Evolutionary conservation across 2,113 vertebrate genomes (phyloP), one percentile per base, ranked within the genome.

Genomic region (Sylvilagus bachmani): DNA sequence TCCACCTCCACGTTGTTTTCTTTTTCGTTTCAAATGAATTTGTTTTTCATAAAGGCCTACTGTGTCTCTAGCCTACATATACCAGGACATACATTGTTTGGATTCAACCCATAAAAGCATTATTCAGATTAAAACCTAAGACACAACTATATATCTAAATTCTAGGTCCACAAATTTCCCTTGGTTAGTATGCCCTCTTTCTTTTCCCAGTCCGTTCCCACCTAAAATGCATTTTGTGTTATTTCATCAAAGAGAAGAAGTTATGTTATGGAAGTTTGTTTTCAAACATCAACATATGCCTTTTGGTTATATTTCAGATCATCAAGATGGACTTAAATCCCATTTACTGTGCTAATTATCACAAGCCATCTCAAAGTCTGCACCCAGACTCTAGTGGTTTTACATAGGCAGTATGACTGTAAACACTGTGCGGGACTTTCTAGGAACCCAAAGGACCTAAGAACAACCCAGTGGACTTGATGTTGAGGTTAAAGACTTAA

Each of bases 21-120:
- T 61, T 87, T 87, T 75, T 80, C 29, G 74, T 82, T 92, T 86
- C 49, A 55, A 44, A 67, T 69, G 55, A 62, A 49, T 14, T 91
- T 51, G 29, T 80, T 71, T 70, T 70, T 19, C 14, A 11, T n/a
- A 12, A 49, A 88, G 3, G 22, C 53, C n/a, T 13, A 12, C 13
- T 16, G 6, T n/a, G 9, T 67, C 53, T 73, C 70, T 81, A 31
- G 21, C 33, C 38, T 36, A 49, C 25, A 73, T 49, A 80, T 14
- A 66, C 82, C 87, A 71, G 80, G 80, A 4, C 3, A 10, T 6
- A 6, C 13, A 5, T 58, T 36, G 29, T 24, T 79, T 55, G 14
- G 22, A 25, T 77, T 84, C 71, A 64, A n/a, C 10, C 5, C 36
- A 4, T 10, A 10, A 10, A 25, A 55, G n/a, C 14, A 13, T n/a